Percentiles rank a stretch among this genome's conserved stretches.
phyloP scores from a whole-genome alignment of 2,113 vertebrate species.

The Podarcis muralis region DNA sequence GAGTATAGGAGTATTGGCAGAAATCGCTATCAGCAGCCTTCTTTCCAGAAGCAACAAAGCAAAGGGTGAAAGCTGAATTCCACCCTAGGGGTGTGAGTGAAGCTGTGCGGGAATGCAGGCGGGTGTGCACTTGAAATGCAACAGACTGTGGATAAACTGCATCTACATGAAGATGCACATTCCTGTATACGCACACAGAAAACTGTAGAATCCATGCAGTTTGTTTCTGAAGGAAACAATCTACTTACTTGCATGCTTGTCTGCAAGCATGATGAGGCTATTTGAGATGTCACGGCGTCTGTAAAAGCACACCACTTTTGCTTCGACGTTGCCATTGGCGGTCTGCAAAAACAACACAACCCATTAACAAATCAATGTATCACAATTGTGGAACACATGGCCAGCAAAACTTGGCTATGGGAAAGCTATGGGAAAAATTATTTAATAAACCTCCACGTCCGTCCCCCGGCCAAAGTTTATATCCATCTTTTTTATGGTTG shows the following conservation, averaged over 20 bases:
- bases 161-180: not conserved
- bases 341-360: slow-evolving; percentile 82
- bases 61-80: not conserved
- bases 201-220: slow-evolving; percentile 24
- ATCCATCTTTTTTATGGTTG: not conserved
- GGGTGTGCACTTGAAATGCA: not conserved
- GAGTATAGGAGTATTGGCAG: too few species aligned
- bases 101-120: too few species aligned
- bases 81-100: not conserved
- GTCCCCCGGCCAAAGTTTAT: not conserved
- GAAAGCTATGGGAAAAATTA: not conserved
- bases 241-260: slow-evolving; percentile 96
- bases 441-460: not conserved
- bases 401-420: not conserved
- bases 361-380: slow-evolving; percentile 42
- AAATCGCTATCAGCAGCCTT: not conserved
- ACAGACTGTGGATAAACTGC: not conserved
- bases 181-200: not conserved
- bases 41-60: not conserved
- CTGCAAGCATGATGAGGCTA: slow-evolving; percentile 97
- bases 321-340: slow-evolving; percentile 96
- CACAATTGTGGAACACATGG: not conserved
- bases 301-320: slow-evolving; percentile 98
- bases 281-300: slow-evolving; percentile 96
- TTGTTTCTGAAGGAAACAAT: slow-evolving; percentile 34